Evolutionary conservation across 2,888 invertebrate genomes (phyloP).

Genomic region (Tricholauxania praeusta): DNA sequence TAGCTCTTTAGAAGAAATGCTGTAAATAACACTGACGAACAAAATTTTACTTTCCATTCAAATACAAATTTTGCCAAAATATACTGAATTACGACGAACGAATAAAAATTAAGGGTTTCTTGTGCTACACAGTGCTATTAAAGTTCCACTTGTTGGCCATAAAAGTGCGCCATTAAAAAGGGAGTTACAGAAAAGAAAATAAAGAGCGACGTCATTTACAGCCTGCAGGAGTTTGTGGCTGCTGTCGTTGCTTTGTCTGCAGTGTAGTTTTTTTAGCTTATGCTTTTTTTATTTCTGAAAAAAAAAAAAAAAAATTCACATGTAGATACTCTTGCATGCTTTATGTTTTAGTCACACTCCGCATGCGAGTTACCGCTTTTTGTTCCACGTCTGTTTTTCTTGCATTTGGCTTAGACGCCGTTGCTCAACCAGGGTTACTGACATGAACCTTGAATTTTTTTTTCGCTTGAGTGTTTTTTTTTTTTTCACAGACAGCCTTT

Average conservation of each 20-base stretch:
- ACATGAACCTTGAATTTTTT: slow-evolving; percentile 60
- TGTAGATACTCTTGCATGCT: slow-evolving; percentile 40
- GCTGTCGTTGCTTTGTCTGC: background rate
- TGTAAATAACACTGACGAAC: too few species aligned
- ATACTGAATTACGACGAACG: too few species aligned
- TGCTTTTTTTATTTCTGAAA: slow-evolving; percentile 1
- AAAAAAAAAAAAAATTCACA: too few species aligned
- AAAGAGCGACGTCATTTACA: background rate
- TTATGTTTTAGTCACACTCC: slow-evolving; percentile 47
- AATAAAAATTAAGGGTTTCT: too few species aligned
- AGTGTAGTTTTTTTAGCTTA: background rate
- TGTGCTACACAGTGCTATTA: too few species aligned
- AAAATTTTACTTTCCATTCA: too few species aligned
- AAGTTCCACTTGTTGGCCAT: too few species aligned
- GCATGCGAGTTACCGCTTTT: background rate
- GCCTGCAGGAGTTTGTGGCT: background rate
- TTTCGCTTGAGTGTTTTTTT: slow-evolving; percentile 48
- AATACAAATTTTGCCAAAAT: too few species aligned
- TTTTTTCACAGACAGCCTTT: slow-evolving; percentile 41
- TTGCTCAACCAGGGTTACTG: slow-evolving; percentile 54
- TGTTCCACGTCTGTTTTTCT: background rate
- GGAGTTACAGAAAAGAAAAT: background rate
- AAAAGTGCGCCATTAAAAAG: background rate
- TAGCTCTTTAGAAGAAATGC: slow-evolving; percentile 10
- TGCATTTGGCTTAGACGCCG: background rate